Conservation (phyloP, 2,888 invertebrate species). For the Antitype chi region DNA sequence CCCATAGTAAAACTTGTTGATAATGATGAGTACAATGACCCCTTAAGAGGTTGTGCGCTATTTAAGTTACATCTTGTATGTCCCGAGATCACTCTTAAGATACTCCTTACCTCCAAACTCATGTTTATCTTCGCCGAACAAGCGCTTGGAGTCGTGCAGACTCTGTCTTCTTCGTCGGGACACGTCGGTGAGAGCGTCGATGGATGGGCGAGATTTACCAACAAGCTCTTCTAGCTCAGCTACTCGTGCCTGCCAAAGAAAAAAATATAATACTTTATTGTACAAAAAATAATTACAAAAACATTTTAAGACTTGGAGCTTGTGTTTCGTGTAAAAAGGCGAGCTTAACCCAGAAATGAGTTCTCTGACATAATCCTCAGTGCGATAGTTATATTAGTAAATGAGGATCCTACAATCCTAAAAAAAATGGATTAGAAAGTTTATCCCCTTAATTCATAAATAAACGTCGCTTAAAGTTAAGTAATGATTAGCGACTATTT, state of each 20-base stretch:
- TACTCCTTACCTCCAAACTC: constrained; percentile 64
- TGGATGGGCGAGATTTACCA: constrained; percentile 67
- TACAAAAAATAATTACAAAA: neutral
- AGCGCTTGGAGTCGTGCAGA: constrained; percentile 80
- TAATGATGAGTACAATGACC: no score
- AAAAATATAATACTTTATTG: neutral
- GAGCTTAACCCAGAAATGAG: neutral
- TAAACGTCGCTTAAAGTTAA: no score
- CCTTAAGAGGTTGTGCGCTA: no score
- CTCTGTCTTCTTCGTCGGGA: constrained; percentile 81
- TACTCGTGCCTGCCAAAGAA: constrained; percentile 73
- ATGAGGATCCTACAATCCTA: neutral
- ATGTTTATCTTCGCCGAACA: constrained; percentile 71
- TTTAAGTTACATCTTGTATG: no score
- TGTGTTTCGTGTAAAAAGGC: neutral
- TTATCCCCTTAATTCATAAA: no score
- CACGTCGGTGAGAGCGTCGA: constrained; percentile 71
- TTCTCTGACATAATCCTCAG: neutral
- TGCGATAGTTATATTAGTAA: neutral
- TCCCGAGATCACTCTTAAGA: neutral
- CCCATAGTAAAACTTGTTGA: no score
- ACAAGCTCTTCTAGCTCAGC: constrained; percentile 69
- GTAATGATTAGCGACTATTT: no score
- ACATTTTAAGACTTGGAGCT: neutral
- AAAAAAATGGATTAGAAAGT: no score